Evolutionary conservation across 1,140 invertebrate species (phyloP).

Genomic region (Drosophila fuyamai): DNA sequence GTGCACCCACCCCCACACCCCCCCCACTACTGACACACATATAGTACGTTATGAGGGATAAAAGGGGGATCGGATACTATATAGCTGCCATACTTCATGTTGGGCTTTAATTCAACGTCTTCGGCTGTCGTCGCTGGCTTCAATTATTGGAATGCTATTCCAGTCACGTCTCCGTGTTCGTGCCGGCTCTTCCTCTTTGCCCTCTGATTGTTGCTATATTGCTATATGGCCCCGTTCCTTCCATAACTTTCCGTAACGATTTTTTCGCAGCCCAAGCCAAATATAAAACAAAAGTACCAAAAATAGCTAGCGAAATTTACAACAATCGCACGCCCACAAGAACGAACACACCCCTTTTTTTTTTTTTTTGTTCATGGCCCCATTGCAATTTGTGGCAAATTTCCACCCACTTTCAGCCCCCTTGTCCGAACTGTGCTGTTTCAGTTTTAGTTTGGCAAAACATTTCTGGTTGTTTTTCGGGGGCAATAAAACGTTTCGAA

Average conservation of each 20-base stretch:
- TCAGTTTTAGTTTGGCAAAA: slow-evolving; percentile 17
- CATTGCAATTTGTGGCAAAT: slow-evolving; percentile 40
- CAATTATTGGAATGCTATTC: slow-evolving; percentile 75
- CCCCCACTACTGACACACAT: slow-evolving; percentile 28
- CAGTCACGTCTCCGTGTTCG: slow-evolving; percentile 69
- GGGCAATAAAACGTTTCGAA: slow-evolving; percentile 63
- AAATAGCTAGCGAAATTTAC: slow-evolving; percentile 45
- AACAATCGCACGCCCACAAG: slow-evolving; percentile 35
- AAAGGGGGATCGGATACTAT: too few relatives aligned
- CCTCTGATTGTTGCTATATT: slow-evolving; percentile 15
- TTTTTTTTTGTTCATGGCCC: slow-evolving; percentile 1
- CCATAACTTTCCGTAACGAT: slow-evolving; percentile 42
- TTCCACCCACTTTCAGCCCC: slow-evolving; percentile 1
- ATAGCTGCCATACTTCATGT: slow-evolving; percentile 62
- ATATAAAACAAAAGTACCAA: slow-evolving; percentile 44
- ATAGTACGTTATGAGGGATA: not conserved
- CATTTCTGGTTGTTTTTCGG: slow-evolving; percentile 28
- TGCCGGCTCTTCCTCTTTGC: slow-evolving; percentile 43
- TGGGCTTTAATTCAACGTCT: slow-evolving; percentile 73
- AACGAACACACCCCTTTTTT: slow-evolving; percentile 35
- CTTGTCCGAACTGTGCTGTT: slow-evolving; percentile 4
- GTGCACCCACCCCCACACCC: not conserved
- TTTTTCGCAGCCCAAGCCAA: slow-evolving; percentile 25
- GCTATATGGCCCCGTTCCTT: slow-evolving; percentile 17
- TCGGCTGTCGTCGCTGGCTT: slow-evolving; percentile 58